Conservation (phyloP, 37 sponge, comb jelly and placozoan species). For the Theonella swinhoei region DNA sequence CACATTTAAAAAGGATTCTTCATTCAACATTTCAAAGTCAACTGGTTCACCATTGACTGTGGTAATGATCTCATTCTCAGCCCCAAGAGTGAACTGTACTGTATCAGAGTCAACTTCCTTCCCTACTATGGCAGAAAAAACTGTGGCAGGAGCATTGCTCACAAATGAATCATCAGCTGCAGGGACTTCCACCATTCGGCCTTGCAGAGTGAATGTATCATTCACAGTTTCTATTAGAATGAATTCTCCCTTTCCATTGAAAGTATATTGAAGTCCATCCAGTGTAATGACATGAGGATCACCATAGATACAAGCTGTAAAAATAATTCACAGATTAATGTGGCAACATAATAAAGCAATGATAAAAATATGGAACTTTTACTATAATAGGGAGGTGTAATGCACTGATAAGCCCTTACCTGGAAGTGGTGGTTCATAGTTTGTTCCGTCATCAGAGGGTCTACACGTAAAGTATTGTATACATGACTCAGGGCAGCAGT, state of each 20-base stretch:
- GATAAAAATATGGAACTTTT: too few relatives aligned
- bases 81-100: constrained; percentile 53
- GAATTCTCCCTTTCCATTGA: constrained; percentile 73
- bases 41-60: constrained; percentile 27
- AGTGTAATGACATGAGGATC: constrained; percentile 64
- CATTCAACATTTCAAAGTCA: constrained; percentile 13
- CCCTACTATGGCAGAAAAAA: constrained; percentile 52
- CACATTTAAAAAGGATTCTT: constrained; percentile 36
- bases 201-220: constrained; percentile 46
- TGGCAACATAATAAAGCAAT: too few relatives aligned
- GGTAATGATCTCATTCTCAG: background rate
- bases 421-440: constrained; percentile 22
- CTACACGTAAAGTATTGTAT: constrained; percentile 32
- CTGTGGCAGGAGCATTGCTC: constrained; percentile 26
- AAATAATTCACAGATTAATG: background rate
- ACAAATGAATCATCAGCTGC: background rate
- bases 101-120: constrained; percentile 49
- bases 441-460: constrained; percentile 47
- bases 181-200: constrained; percentile 23
- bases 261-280: constrained; percentile 68
- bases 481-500: constrained; percentile 51
- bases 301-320: constrained; percentile 26
- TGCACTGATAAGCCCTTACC: too few relatives aligned
- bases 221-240: constrained; percentile 30
- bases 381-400: too few relatives aligned